Evolutionary conservation across 2,113 vertebrate species (phyloP).

Genomic region (Ceyx margarethae): DNA sequence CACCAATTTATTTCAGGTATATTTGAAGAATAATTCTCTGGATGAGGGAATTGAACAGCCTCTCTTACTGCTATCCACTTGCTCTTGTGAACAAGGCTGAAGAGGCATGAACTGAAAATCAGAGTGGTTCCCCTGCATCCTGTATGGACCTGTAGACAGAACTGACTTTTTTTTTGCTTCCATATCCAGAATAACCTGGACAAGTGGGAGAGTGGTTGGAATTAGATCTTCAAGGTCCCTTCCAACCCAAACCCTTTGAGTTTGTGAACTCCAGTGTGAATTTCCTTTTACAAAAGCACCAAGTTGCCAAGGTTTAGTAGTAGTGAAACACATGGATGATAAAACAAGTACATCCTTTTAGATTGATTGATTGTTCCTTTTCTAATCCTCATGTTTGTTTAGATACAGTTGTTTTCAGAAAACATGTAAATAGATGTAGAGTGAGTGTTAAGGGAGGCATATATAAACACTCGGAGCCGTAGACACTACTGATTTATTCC

Average conservation of each 20-base stretch:
- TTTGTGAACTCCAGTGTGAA: not conserved
- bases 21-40: too few species aligned
- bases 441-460: not conserved
- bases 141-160: accelerated
- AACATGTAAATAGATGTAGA: not conserved
- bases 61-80: not conserved
- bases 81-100: not conserved
- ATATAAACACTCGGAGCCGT: not conserved
- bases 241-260: not conserved
- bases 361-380: not conserved
- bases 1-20: not conserved
- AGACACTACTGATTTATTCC: not conserved
- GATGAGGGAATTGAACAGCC: not conserved
- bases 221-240: not conserved
- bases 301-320: not conserved
- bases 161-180: not conserved
- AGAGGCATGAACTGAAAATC: not conserved
- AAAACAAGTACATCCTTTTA: accelerated
- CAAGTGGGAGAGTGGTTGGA: not conserved
- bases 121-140: not conserved
- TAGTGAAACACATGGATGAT: not conserved
- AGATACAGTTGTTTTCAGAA: not conserved
- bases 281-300: not conserved
- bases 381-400: not conserved
- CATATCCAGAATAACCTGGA: too few species aligned